phyloP scores from a whole-genome alignment of 2,797 vertebrate species.

The Cirrhinus mrigala region DNA sequence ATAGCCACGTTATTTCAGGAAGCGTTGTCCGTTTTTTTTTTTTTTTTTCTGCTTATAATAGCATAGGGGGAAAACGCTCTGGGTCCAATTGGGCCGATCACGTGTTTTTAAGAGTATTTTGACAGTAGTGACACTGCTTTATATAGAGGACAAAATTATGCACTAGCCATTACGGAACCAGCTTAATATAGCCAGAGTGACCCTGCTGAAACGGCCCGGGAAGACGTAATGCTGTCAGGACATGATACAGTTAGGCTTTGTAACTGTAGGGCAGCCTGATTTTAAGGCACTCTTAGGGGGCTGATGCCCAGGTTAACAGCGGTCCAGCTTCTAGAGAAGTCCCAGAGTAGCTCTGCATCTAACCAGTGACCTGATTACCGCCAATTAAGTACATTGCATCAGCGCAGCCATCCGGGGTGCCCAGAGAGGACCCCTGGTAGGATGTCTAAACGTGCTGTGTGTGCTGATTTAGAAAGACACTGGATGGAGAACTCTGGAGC shows the following conservation, averaged over 20 bases:
- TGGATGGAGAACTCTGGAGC: constrained; percentile 13
- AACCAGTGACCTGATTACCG: constrained; percentile 61
- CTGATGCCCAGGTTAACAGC: constrained; percentile 10
- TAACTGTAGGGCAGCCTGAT: not conserved
- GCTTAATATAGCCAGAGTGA: constrained; percentile 67
- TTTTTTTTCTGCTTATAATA: constrained; percentile 57
- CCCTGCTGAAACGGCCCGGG: constrained; percentile 57
- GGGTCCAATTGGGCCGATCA: constrained; percentile 43
- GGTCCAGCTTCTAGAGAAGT: constrained; percentile 53
- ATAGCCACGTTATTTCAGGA: constrained; percentile 66
- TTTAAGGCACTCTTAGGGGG: not conserved
- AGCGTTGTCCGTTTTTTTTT: constrained; percentile 26
- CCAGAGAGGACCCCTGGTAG: constrained; percentile 24
- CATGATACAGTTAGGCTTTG: constrained; percentile 60
- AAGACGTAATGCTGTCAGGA: constrained; percentile 58
- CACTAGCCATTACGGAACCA: constrained; percentile 51
- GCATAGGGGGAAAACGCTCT: constrained; percentile 42
- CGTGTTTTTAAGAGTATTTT: constrained; percentile 62
- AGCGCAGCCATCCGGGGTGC: constrained; percentile 55
- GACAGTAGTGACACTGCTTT: constrained; percentile 57
- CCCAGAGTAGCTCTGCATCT: constrained; percentile 52
- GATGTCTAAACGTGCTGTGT: constrained; percentile 4
- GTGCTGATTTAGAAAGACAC: constrained; percentile 37
- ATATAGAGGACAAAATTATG: constrained; percentile 65
- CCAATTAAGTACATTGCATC: constrained; percentile 69